Base-by-base conservation (phyloP, 2,888 invertebrate genomes). In the Agrenia bidenticulata region DNA sequence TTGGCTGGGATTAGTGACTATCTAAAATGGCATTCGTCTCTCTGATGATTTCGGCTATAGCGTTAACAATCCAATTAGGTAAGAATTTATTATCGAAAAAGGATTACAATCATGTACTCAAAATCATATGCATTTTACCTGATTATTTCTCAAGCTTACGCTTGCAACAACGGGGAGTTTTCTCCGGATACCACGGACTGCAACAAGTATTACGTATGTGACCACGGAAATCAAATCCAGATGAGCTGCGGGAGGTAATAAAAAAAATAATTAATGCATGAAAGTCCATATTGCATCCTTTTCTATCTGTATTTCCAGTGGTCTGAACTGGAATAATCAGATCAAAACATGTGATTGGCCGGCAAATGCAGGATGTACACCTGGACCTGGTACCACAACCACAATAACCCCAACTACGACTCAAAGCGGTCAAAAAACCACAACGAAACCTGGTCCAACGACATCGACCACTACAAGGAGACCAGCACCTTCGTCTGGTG, bases 191-290 rank as follows among this genome's bases (percentile, higher is more conserved):
- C 55, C 2, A 13, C 26, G n/a, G 55, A 55, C 19, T 55, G 55
- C n/a, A 27, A 24, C 55, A 55, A 32, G 19, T 55, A 55, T n/a
- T 55, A n/a, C 13, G 27, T 55, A 2, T 55, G 55, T 27, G 27
- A 55, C 19, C 55, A 55, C n/a, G 55, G 55, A 11, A 7, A 17
- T 7, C 15, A 17, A 11, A 2, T 55, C 5, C 23, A 27, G 5
- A 55, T 55, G 55, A 27, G n/a, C 7, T 55, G 55, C 27, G 32
- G 32, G 5, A 32, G 32, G 32, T 32, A 32, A 32, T 32, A 32
- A 7, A 7, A 11, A 32, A 32, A 32, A 32, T 32, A 32, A 32
- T 32, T n/a, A n/a, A n/a, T n/a, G n/a, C n/a, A n/a, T n/a, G n/a
- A n/a, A n/a, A n/a, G n/a, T n/a, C n/a, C n/a, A n/a, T n/a, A n/a